Evolutionary conservation across 2,888 invertebrate species (phyloP), one percentile per base, ranked within the genome.

Genomic region (Drosophila setosimentum): DNA sequence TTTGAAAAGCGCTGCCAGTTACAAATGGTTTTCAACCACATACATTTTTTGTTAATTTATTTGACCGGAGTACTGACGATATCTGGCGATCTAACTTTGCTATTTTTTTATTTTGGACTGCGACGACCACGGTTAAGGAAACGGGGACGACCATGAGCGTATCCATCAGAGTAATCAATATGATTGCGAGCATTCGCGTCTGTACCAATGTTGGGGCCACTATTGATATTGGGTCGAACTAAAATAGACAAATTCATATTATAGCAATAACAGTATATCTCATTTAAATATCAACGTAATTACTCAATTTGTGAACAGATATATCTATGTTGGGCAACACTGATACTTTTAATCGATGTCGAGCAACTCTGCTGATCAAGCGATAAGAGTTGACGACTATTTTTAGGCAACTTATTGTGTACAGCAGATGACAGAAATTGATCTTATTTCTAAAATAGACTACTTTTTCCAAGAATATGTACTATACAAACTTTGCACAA

Each of bases 201-300:
- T n/a, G n/a, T n/a, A n/a, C n/a, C 40, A 2, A 74, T 8, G 2
- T 58, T 58, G 6, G 85, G 86, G 8, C 83, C 83, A 30, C 64
- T 74, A n/a, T n/a, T n/a, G n/a, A n/a, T 29, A 88, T 50, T 69
- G 42, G 87, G 86, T 7, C 30, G 58, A 24, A 58, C 81, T 64
- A 11, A 8, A 21, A 35, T n/a, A 49, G 13, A 21, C 2, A 16
- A 2, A 49, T 21, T 45, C 10, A n/a, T 29, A 37, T 40, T 29
- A 16, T 8, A 16, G 16, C 45, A 45, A 45, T 16, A 24, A 24
- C 24, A 24, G 24, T 7, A 45, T 8, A 24, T 45, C 24, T 45
- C 4, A 45, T 8, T 45, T 16, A 24, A 24, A 45, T 45, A 45
- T 45, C 24, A 45, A 24, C 7, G 16, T 45, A 16, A 16, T 24